Percentiles rank a stretch among this genome's conserved stretches.
These are phyloP conservation scores for Liparis tanakae DNA, from an alignment of 2,797 vertebrate genomes.

Conservation along the genomic window DNA sequence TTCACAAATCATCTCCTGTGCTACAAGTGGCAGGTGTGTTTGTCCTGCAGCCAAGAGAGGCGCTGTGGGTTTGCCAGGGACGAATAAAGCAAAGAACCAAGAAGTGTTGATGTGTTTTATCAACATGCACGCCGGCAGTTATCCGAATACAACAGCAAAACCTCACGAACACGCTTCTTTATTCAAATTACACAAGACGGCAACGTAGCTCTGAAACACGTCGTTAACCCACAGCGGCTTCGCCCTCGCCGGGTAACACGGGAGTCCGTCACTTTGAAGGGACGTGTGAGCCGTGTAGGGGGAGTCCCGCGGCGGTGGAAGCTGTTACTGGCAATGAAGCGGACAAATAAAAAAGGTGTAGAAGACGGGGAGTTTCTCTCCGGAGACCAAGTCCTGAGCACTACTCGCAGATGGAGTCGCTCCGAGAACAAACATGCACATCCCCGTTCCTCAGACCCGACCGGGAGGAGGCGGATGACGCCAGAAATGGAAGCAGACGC, in stretches of 20 bases:
- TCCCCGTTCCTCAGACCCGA: constrained; percentile 25
- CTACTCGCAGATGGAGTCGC: constrained; percentile 39
- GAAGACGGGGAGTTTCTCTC: constrained; percentile 26
- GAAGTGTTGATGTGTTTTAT: constrained; percentile 8
- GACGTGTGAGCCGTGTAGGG: constrained; percentile 9
- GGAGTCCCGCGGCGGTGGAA: constrained; percentile 13
- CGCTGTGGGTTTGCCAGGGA: background rate
- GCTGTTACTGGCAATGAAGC: constrained; percentile 33
- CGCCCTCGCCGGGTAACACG: background rate
- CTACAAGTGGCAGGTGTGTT: constrained; percentile 45
- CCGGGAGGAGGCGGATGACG: background rate
- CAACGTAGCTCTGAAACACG: background rate
- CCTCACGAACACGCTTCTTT: constrained; percentile 12
- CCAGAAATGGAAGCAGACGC: constrained; percentile 27
- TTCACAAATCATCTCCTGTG: constrained; percentile 28
- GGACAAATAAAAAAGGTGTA: constrained; percentile 38
- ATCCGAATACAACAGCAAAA: background rate
- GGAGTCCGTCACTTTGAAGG: constrained; percentile 5
- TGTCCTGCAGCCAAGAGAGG: constrained; percentile 14
- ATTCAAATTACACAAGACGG: constrained; percentile 13
- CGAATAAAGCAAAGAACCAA: background rate
- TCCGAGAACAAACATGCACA: constrained; percentile 40
- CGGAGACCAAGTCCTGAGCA: constrained; percentile 7
- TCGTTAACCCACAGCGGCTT: background rate
- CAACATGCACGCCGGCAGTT: constrained; percentile 1